Conservation (phyloP, 1,140 invertebrate species). For the Achatina immaculata region DNA sequence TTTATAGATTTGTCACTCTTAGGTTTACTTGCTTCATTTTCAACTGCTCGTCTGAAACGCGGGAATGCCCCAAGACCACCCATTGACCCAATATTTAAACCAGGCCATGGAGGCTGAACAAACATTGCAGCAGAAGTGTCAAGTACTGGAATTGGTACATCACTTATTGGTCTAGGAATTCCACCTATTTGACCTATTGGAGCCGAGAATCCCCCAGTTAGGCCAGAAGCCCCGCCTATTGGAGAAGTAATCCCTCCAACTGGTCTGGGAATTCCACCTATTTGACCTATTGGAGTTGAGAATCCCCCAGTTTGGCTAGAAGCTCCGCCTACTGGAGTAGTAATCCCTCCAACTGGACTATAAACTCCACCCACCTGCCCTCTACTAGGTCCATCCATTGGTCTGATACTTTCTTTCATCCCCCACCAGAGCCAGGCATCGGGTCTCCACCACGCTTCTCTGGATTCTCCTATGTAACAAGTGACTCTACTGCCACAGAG, state of each 20-base stretch:
- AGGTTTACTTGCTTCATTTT: background rate
- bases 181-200: background rate
- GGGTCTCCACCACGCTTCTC: constrained; percentile 3
- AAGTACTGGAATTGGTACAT: background rate
- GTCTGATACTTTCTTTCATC: background rate
- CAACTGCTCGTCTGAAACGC: background rate
- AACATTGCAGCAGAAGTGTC: background rate
- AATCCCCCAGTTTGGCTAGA: background rate
- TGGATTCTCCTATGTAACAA: constrained; percentile 28
- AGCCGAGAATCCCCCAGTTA: background rate
- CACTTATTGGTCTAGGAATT: background rate
- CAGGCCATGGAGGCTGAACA: background rate
- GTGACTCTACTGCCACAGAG: background rate
- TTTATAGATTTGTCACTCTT: constrained; percentile 5
- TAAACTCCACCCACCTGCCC: background rate
- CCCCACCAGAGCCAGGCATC: constrained; percentile 26
- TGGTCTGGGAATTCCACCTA: background rate
- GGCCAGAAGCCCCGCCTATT: background rate
- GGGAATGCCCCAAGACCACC: background rate
- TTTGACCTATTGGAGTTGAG: background rate
- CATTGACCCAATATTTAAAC: background rate
- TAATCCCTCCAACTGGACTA: background rate
- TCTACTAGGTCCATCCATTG: background rate
- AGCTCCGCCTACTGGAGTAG: background rate
- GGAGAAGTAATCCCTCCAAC: background rate